A percentile compares a stretch with the other conserved stretches of the same genome.
Conservation (phyloP, 2,888 invertebrate species). For the Caenorhabditis sp. region DNA sequence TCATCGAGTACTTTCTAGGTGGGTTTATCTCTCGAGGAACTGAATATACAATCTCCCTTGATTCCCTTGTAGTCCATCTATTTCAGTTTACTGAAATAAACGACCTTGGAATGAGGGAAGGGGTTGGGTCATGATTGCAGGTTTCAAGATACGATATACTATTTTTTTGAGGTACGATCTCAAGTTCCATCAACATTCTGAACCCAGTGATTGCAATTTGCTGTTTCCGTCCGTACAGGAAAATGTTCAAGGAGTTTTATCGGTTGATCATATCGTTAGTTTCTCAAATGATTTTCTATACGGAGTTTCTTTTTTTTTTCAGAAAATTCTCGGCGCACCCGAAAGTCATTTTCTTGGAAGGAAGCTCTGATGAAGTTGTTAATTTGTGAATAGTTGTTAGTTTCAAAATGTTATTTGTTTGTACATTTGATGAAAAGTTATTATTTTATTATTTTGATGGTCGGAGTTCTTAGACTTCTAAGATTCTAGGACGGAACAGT, state of each 20-base stretch:
- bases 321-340: slow-evolving; percentile 57
- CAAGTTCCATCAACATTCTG: slow-evolving; percentile 59
- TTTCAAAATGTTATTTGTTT: too few relatives aligned
- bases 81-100: too few relatives aligned
- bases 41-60: background rate
- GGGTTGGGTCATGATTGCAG: too few relatives aligned
- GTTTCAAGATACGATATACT: too few relatives aligned
- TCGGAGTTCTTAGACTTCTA: too few relatives aligned
- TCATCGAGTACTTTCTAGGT: slow-evolving; percentile 58
- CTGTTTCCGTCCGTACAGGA: slow-evolving; percentile 55
- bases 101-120: too few relatives aligned
- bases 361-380: slow-evolving; percentile 55
- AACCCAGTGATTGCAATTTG: slow-evolving; percentile 58
- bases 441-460: too few relatives aligned
- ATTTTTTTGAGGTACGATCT: slow-evolving; percentile 52
- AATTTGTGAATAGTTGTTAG: slow-evolving; percentile 38
- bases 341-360: slow-evolving; percentile 54
- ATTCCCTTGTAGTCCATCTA: too few relatives aligned
- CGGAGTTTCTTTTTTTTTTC: slow-evolving; percentile 32
- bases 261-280: slow-evolving; percentile 50
- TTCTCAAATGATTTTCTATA: background rate
- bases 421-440: too few relatives aligned
- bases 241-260: slow-evolving; percentile 48
- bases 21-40: background rate
- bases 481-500: too few relatives aligned